Base-by-base conservation (phyloP, 2,797 vertebrate genomes). In the Peromyscus attwateri region DNA sequence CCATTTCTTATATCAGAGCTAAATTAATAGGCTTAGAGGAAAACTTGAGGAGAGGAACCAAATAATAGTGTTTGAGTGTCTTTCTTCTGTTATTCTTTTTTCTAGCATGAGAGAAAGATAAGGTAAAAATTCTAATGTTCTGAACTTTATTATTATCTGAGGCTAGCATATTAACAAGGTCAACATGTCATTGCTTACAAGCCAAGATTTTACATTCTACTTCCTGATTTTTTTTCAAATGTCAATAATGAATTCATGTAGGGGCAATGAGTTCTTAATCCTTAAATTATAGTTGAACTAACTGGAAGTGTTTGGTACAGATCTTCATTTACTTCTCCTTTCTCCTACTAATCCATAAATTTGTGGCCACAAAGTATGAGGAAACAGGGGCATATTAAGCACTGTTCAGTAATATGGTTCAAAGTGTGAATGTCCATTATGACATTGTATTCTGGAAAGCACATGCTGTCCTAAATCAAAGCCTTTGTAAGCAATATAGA, bases 251-350 rank as follows among this genome's bases (percentile, higher is more conserved):
- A 89, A 96, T 34, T 89, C 79, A 64, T 71, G 34, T 91, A 64
- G 62, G 62, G 55, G 23, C 25, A 49, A 25, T 90, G n/a, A 84
- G 8, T 66, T 94, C 64, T 91, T 97, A 91, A 94, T 96, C 87
- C 29, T 37, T 81, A 96, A 96, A 95, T 95, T 94, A 80, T 13
- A 91, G 89, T 83, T 95, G 62, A 81, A 64, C 37, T 92, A 40
- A 97, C 89, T 76, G 70, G 76, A 93, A 91, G 70, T 27, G 29
- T 70, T 93, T 89, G 80, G 68, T 66, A 34, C 27, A 55, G 87
- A 25, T 89, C 75, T 94, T 89, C 79, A 75, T 87, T 92, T 84
- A 43, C 37, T 92, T 95, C 23, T 84, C 76, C 62, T 70, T 92
- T 88, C 25, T 93, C 46, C 55, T n/a, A 49, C 64, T 84, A 73